Conservation (phyloP, 2,113 vertebrate species). For the Patagioenas fasciata region DNA sequence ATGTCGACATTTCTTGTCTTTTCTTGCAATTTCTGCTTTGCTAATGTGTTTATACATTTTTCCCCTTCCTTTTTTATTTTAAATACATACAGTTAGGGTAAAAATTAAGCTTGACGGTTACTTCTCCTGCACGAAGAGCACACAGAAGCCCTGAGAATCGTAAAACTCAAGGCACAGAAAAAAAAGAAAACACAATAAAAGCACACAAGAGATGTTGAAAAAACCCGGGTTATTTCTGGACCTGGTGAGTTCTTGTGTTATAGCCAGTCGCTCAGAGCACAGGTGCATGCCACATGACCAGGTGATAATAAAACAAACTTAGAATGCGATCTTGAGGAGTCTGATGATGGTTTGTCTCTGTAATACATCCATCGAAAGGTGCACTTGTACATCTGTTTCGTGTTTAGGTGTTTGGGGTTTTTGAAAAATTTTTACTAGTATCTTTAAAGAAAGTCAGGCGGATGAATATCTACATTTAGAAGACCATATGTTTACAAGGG, state of each 20-base stretch:
- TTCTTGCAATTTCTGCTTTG: not conserved
- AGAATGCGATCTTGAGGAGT: conserved; percentile 54
- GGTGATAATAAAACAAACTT: conserved; percentile 61
- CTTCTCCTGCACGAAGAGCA: not conserved
- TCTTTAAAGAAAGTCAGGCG: conserved; percentile 61
- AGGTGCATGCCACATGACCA: conserved; percentile 76
- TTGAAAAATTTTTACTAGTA: conserved; percentile 40
- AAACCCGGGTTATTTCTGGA: conserved; percentile 35
- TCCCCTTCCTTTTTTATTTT: not conserved
- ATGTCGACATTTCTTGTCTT: not conserved
- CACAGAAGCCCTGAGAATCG: conserved; percentile 26
- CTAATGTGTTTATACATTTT: not conserved
- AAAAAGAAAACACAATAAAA: not conserved
- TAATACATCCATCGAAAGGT: conserved; percentile 60
- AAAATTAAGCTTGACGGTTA: not conserved
- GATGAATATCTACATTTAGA: conserved; percentile 67
- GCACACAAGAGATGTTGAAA: conserved; percentile 40
- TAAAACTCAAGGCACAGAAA: conserved; percentile 32
- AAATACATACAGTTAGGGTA: not conserved
- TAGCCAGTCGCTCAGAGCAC: conserved; percentile 47
- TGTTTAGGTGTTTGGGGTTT: not conserved
- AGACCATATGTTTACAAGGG: conserved; percentile 63
- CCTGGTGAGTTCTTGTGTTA: not conserved
- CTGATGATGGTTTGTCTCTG: conserved; percentile 41
- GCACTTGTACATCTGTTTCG: conserved; percentile 60